Evolutionary conservation across 2,113 vertebrate species (phyloP), one percentile per base, ranked within the genome.

Genomic region (Burhinus oedicnemus): DNA sequence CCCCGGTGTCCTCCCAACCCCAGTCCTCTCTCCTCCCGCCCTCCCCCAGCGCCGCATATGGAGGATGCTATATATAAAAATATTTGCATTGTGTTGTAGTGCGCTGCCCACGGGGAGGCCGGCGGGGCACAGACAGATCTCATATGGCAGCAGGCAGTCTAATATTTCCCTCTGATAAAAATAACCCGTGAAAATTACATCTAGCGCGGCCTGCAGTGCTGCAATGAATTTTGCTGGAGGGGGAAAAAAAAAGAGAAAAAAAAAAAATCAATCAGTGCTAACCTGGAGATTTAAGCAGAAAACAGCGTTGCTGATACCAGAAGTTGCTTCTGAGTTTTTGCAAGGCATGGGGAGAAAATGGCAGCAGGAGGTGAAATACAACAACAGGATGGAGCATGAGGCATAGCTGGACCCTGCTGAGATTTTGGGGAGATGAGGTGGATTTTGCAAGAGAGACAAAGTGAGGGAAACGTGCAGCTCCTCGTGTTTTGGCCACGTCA

Each of bases 321-420:
- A 44, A 27, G n/a, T 29, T 36, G 26, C 49, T 60, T 64, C 19
- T 79, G 78, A 62, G 44, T 7, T 57, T 68, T 47, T 15, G 10
- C 17, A 47, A 61, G 45, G 45, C n/a, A 52, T 1, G 1, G n/a
- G 64, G 64, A 91, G 55, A 45, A 57, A 77, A 23, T 0, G 2
- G 51, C 51, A 49, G 38, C 58, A 72, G n/a, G 42, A 29, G 22
- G 29, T 29, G 66, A 71, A 81, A 74, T 7, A 19, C 17, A 30
- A 60, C 1, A 4, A 6, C 0, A 4, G 36, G 77, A 70, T 0
- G 12, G 34, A 65, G 49, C 57, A 58, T 0, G 1, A 44, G 49
- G 76, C 23, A 9, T 2, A 25, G 52, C 25, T 42, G 20, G 40
- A 26, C 17, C 61, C 14, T 1, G 20, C 14, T 21, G 47, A 19